A percentile compares a stretch with the other conserved stretches of the same genome.
Conservation (phyloP, 2,888 invertebrate species). For the Galerucella calmariensis region DNA sequence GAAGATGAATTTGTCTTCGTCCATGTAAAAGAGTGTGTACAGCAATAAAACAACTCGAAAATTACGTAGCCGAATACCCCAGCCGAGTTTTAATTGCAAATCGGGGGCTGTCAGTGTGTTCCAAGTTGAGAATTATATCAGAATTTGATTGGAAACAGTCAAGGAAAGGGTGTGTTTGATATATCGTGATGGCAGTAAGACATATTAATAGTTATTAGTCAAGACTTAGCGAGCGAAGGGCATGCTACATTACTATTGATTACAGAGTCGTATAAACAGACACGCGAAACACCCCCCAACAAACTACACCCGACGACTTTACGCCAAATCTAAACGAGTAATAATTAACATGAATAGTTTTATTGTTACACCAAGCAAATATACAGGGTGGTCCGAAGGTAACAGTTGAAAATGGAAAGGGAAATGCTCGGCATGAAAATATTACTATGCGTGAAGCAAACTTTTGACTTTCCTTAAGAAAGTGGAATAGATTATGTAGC, state of each 20-base stretch:
- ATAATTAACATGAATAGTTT: slow-evolving; percentile 54
- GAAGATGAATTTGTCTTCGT: background rate
- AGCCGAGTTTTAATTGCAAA: slow-evolving; percentile 50
- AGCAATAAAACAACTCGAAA: background rate
- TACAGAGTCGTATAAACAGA: slow-evolving; percentile 58
- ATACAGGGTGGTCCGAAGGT: background rate
- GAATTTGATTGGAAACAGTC: slow-evolving; percentile 45
- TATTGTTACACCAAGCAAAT: slow-evolving; percentile 8
- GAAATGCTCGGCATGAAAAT: too few relatives aligned
- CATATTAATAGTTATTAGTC: slow-evolving; percentile 65
- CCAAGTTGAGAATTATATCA: slow-evolving; percentile 52
- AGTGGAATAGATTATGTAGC: too few relatives aligned
- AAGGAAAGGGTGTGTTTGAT: slow-evolving; percentile 59
- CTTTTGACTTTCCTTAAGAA: too few relatives aligned
- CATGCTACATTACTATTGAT: slow-evolving; percentile 63
- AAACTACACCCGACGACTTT: slow-evolving; percentile 46
- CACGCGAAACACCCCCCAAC: slow-evolving; percentile 54
- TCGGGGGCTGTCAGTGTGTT: slow-evolving; percentile 48
- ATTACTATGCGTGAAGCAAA: too few relatives aligned
- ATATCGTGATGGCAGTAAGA: slow-evolving; percentile 64
- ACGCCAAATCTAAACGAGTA: slow-evolving; percentile 60
- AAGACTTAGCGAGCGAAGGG: slow-evolving; percentile 56
- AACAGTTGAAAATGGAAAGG: too few relatives aligned
- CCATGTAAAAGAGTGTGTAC: background rate
- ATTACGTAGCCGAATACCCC: slow-evolving; percentile 29